Base-by-base conservation (phyloP, 2,797 vertebrate species). In the Pelobates cultripes region DNA sequence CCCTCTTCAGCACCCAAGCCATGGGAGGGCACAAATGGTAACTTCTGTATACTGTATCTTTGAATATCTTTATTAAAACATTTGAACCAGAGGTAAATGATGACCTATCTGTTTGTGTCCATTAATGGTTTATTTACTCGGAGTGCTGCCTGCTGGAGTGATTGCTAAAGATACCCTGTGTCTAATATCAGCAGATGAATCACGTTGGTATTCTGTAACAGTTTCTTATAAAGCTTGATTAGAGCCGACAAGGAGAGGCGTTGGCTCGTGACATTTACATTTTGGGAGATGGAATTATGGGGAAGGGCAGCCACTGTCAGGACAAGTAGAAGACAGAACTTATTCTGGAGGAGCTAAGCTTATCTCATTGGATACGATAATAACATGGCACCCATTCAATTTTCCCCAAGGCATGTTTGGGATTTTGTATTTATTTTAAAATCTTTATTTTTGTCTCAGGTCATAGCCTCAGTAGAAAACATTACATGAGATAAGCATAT, bases 121-220 rank as follows among this genome's bases (percentile, higher is more conserved):
- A 28, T 28, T 28, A 28, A 28, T 28, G 28, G 28, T 28, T 28
- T 28, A 28, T 28, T 28, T 28, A 28, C 28, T 28, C 28, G 28
- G 28, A 28, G 28, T 1, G 28, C 41, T 75, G 40, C 73, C 66
- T 67, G 42, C 45, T 60, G 15, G 8, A 57, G 73, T 76, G 51
- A 81, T 81, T 75, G 75, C 76, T 78, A 68, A 80, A 80, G 53
- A 81, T 75, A 66, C 28, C 5, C 17, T 7, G 5, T 57, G 57
- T 43, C 40, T 66, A 53, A 77, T 55, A n/a, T 72, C n/a, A 44
- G 41, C 55, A 40, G 28, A n/a, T 41, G 15, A 45, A 60, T 61
- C 53, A 14, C 45, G 42, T 8, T 53, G 75, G 12, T 10, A 43
- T 70, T 43, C 5, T 41, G 45, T 57, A 43, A 12, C 55, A 15